Evolutionary conservation across 2,888 invertebrate genomes (phyloP), one percentile per base, ranked within the genome.

Genomic region (Melinaea menophilus): DNA sequence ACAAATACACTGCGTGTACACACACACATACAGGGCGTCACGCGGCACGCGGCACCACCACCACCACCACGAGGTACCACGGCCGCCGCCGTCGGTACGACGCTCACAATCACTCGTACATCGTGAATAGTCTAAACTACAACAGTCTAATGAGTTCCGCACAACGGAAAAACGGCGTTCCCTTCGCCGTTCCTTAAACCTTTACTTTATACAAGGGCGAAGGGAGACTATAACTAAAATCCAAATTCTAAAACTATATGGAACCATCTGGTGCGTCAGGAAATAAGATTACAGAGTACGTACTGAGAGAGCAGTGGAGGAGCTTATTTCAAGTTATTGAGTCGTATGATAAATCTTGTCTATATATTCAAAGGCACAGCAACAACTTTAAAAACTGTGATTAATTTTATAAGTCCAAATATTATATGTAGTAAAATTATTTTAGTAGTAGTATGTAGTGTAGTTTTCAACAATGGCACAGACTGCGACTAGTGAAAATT

Each of bases 81-180:
- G 1, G 22, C 22, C 22, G 22, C 46, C 11, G 46, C 46, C 46
- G 13, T 59, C 73, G 79, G 78, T 78, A 80, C 82, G 82, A 73
- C 75, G 79, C 75, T 77, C 78, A 80, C 78, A 81, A 78, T 81
- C 84, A 84, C 84, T 85, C 86, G 75, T 84, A 87, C 86, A 83
- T 80, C 81, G 77, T 80, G 78, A 77, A 86, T 89, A 88, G 68
- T 80, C 86, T 89, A 89, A 76, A 76, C 86, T 90, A 90, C 79
- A 84, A 89, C 90, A 90, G 90, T 90, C 90, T 89, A 90, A 87
- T 77, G 75, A 81, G 62, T 89, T 87, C 90, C 90, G 89, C 80
- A 90, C 89, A 89, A 90, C 90, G 90, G 90, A 90, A 90, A 89
- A 88, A 83, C 80, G 79, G 75, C 74, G 77, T 80, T 80, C 88